Conservation (phyloP, 1,140 invertebrate species). For the Lordiphosa clarofinis region DNA sequence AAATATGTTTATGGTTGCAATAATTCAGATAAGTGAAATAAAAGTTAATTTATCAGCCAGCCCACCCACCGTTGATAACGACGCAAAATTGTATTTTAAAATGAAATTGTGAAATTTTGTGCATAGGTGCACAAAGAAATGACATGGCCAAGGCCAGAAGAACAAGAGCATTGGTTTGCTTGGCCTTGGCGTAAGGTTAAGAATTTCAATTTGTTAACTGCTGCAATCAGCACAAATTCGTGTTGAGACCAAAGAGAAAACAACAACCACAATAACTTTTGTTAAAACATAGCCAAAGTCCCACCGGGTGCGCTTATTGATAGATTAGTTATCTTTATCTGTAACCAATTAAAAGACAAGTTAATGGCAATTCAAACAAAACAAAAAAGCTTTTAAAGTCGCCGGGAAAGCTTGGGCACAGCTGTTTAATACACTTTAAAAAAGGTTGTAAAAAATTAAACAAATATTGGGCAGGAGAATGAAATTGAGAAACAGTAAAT, state of each 20-base stretch:
- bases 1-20: constrained; percentile 30
- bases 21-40: constrained; percentile 57
- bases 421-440: no score
- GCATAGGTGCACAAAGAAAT: constrained; percentile 22
- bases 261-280: constrained; percentile 20
- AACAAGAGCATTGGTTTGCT: constrained; percentile 46
- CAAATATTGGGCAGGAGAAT: no score
- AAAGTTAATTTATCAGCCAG: constrained; percentile 37
- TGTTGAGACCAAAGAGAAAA: constrained; percentile 12
- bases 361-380: no score
- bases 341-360: no score
- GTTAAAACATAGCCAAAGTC: not conserved
- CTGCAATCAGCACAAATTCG: constrained; percentile 39
- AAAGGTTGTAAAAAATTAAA: no score
- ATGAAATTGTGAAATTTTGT: constrained; percentile 23
- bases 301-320: not conserved
- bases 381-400: no score
- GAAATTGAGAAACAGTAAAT: no score
- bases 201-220: constrained; percentile 30
- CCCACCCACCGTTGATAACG: constrained; percentile 40
- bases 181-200: constrained; percentile 26
- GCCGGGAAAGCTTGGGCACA: no score
- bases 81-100: constrained; percentile 12
- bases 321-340: not conserved
- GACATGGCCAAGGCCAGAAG: constrained; percentile 18